Conservation (phyloP, 2,888 invertebrate species). For the Merodon equestris region DNA sequence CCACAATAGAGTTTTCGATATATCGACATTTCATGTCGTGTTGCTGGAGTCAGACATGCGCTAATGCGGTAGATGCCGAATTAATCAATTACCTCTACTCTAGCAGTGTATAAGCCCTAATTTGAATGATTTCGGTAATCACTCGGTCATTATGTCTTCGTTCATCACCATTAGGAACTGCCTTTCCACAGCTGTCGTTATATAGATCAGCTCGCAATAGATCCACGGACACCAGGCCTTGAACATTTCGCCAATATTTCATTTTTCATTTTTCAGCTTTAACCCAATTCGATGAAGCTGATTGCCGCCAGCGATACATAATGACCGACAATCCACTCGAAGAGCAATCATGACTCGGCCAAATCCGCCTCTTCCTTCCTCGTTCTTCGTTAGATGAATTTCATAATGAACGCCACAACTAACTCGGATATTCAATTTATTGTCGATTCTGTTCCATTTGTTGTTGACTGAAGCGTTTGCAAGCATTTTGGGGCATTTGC, state of each 20-base stretch:
- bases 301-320: constrained; percentile 39
- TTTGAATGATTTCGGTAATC: constrained; percentile 28
- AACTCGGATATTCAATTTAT: constrained; percentile 65
- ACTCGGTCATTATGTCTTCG: constrained; percentile 17
- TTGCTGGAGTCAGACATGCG: constrained; percentile 28
- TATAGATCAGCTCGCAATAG: constrained; percentile 19
- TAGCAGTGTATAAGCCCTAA: background rate
- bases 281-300: constrained; percentile 50
- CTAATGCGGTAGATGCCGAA: constrained; percentile 48
- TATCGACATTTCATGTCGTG: too few species aligned
- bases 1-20: too few species aligned
- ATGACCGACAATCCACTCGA: constrained; percentile 52
- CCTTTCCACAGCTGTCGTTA: constrained; percentile 22
- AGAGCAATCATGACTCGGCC: constrained; percentile 39
- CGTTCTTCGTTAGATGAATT: constrained; percentile 20
- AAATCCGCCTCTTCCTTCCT: constrained; percentile 2
- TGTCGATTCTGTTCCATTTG: constrained; percentile 43
- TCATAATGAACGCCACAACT: constrained; percentile 42
- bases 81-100: constrained; percentile 36
- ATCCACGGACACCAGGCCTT: too few species aligned
- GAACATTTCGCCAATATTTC: constrained; percentile 31
- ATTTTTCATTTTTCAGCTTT: constrained; percentile 33
- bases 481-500: constrained; percentile 14
- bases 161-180: constrained; percentile 28
- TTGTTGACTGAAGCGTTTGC: constrained; percentile 14